Evolutionary conservation across 2,797 vertebrate species (phyloP).

Genomic region (Anableps anableps): DNA sequence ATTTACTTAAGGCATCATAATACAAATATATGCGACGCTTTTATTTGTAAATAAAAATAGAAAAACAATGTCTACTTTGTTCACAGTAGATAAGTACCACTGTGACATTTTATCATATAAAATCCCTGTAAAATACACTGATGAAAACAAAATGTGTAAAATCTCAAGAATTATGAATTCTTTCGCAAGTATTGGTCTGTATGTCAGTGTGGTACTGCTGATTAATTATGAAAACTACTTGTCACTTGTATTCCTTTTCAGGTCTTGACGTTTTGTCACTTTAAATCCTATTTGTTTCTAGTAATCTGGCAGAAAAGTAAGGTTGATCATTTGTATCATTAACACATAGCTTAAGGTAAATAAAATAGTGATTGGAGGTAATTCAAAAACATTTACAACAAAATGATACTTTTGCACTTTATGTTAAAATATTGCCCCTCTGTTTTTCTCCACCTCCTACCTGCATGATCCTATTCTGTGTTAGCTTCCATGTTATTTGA

Average conservation of each 20-base stretch:
- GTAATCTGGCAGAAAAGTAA: not conserved
- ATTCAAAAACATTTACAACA: not conserved
- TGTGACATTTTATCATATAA: not conserved
- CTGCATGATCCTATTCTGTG: slow-evolving; percentile 37
- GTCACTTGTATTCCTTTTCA: not conserved
- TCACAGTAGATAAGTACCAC: not conserved
- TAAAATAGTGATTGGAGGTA: not conserved
- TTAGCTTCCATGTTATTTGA: slow-evolving; percentile 60
- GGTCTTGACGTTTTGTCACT: not conserved
- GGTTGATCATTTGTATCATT: not conserved
- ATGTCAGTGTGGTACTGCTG: not conserved
- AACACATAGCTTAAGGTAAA: not conserved
- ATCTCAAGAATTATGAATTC: not conserved
- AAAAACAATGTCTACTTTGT: not conserved
- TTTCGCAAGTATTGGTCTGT: not conserved
- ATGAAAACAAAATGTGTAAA: not conserved
- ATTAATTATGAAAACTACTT: not conserved
- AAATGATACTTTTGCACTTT: not conserved
- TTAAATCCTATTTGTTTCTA: not conserved
- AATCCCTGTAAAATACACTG: not conserved
- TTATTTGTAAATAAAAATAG: not conserved
- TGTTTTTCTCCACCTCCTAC: slow-evolving; percentile 8
- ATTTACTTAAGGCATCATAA: not conserved
- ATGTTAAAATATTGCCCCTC: not conserved
- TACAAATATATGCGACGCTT: not conserved